Conservation (phyloP, 2,797 vertebrate species). For the Chelon labrosus region DNA sequence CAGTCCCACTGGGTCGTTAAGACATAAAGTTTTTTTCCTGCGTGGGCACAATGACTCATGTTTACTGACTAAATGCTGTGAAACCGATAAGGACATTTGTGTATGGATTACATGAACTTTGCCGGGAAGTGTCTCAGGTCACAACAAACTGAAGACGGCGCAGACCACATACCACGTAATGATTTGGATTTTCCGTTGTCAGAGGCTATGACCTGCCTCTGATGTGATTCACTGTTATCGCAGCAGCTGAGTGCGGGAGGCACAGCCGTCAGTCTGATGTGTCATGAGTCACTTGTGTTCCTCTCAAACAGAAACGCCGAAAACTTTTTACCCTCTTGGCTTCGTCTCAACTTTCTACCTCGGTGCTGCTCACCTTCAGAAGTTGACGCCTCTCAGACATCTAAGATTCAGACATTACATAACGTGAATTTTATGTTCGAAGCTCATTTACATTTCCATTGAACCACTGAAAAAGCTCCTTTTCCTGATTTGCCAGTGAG, state of each 20-base stretch:
- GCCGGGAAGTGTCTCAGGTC: slow-evolving; percentile 24
- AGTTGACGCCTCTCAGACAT: slow-evolving; percentile 32
- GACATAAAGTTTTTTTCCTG: background rate
- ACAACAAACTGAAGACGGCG: slow-evolving; percentile 9
- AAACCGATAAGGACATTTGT: slow-evolving; percentile 21
- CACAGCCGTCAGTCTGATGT: slow-evolving; percentile 59
- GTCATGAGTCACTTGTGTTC: slow-evolving; percentile 66
- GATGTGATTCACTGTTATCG: slow-evolving; percentile 68
- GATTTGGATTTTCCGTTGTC: slow-evolving; percentile 60
- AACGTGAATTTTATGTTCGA: slow-evolving; percentile 40
- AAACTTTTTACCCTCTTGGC: slow-evolving; percentile 12
- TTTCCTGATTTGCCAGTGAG: slow-evolving; percentile 64
- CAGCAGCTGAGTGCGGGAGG: slow-evolving; percentile 35
- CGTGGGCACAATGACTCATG: slow-evolving; percentile 17
- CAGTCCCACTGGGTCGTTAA: background rate
- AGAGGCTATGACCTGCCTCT: slow-evolving; percentile 56
- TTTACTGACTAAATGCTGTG: background rate
- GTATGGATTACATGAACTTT: slow-evolving; percentile 19
- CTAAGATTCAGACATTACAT: slow-evolving; percentile 44
- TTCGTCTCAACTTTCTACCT: slow-evolving; percentile 23
- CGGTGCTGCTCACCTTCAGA: slow-evolving; percentile 31
- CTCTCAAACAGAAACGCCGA: slow-evolving; percentile 28
- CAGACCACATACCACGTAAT: slow-evolving; percentile 42
- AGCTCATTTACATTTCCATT: slow-evolving; percentile 52
- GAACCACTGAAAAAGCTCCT: slow-evolving; percentile 45